Evolutionary conservation across 2,888 invertebrate genomes (phyloP).

Genomic region (Amiota minor): DNA sequence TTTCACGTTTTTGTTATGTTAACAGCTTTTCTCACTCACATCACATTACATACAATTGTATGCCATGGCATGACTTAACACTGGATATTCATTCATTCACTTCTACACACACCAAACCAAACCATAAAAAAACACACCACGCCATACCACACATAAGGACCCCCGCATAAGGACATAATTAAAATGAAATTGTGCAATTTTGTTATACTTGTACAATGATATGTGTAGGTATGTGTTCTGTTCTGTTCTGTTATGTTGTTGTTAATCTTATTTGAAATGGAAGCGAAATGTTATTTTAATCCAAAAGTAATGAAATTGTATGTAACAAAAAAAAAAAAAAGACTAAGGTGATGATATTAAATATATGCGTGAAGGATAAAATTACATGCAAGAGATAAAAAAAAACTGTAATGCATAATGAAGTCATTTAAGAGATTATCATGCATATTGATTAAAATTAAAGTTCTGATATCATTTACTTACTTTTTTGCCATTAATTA

Average conservation of each 20-base stretch:
- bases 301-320: background rate
- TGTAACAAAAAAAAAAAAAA: too few relatives aligned
- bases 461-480: conserved; percentile 42
- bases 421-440: background rate
- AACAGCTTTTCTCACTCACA: conserved; percentile 33
- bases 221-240: conserved; percentile 61
- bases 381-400: background rate
- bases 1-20: conserved; percentile 51
- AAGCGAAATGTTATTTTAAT: background rate
- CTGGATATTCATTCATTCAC: too few relatives aligned
- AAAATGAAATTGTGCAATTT: conserved; percentile 57
- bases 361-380: background rate
- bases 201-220: conserved; percentile 67
- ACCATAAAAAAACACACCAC: too few relatives aligned
- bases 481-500: conserved; percentile 82
- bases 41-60: too few relatives aligned
- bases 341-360: too few relatives aligned
- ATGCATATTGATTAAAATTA: background rate
- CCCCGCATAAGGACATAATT: conserved; percentile 52
- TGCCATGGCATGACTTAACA: too few relatives aligned
- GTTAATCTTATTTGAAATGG: conserved; percentile 58
- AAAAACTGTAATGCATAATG: conserved; percentile 19
- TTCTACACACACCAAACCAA: too few relatives aligned
- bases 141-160: too few relatives aligned
- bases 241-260: conserved; percentile 15